These are phyloP conservation scores for Megaceryle alcyon DNA, from an alignment of 2,797 vertebrate genomes.

Conservation along the genomic window DNA sequence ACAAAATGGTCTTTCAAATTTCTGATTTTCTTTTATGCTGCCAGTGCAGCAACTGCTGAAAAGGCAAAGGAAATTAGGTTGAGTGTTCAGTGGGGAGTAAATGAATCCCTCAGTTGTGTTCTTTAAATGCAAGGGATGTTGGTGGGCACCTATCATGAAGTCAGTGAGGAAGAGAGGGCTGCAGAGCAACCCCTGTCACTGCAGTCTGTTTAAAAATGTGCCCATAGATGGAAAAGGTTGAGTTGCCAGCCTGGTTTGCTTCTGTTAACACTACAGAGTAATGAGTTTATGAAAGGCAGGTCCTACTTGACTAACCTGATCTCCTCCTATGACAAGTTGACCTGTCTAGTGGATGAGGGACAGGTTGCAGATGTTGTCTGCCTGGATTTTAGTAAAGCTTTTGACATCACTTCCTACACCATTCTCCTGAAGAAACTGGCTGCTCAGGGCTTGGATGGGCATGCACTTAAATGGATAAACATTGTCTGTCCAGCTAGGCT, in stretches of 20 bases:
- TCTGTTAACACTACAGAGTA: background rate
- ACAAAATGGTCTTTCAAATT: constrained; percentile 41
- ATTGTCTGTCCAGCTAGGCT: no score
- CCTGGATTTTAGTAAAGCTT: no score
- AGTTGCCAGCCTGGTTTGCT: background rate
- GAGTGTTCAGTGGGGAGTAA: constrained; percentile 37
- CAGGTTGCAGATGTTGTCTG: no score
- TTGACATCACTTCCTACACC: no score
- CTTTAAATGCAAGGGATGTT: constrained; percentile 57
- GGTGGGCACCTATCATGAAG: constrained; percentile 31
- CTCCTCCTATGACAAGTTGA: no score
- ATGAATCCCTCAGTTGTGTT: constrained; percentile 5
- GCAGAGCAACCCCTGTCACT: constrained; percentile 76
- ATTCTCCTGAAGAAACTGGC: no score
- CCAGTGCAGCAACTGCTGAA: background rate
- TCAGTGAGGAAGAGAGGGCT: constrained; percentile 63
- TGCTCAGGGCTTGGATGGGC: no score
- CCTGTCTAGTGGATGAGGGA: no score
- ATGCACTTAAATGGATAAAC: no score
- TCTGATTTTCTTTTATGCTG: constrained; percentile 40
- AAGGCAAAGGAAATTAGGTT: constrained; percentile 60
- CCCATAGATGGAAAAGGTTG: background rate
- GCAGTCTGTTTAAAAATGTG: constrained; percentile 72
- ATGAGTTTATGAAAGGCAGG: no score
- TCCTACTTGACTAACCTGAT: no score